phyloP scores from a whole-genome alignment of 1,140 invertebrate genomes.

The Battus philenor region DNA sequence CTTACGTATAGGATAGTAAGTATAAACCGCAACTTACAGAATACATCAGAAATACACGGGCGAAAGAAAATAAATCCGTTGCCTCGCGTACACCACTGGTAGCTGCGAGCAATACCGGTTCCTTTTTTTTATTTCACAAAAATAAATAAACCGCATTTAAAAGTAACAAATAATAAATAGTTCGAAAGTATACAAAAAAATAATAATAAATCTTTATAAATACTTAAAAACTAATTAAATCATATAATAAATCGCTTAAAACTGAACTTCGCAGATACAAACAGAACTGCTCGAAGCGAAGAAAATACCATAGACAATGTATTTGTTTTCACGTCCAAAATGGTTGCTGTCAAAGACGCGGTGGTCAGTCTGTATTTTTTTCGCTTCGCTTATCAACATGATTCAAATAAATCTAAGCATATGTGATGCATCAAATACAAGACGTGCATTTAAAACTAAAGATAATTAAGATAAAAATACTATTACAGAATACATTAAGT shows the following conservation, averaged over 20 bases:
- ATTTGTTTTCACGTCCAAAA: too few species aligned
- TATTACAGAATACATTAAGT: neutral
- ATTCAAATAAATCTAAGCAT: conserved; percentile 20
- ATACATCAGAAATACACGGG: conserved; percentile 37
- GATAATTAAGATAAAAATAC: conserved; percentile 12
- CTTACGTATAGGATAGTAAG: conserved; percentile 53
- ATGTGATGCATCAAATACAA: conserved; percentile 39
- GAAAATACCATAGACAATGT: neutral
- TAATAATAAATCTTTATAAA: conserved; percentile 65
- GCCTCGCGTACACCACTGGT: conserved; percentile 35
- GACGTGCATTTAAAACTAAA: conserved; percentile 31
- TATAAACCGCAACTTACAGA: conserved; percentile 68
- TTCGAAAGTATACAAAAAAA: conserved; percentile 62
- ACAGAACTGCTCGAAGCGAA: conserved; percentile 8
- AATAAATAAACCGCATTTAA: conserved; percentile 63
- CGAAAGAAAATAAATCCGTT: conserved; percentile 23
- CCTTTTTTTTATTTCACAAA: conserved; percentile 16
- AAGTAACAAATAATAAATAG: conserved; percentile 71
- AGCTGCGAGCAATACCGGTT: conserved; percentile 33
- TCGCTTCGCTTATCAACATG: conserved; percentile 12
- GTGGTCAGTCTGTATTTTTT: neutral
- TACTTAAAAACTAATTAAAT: conserved; percentile 64
- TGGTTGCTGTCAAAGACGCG: too few species aligned
- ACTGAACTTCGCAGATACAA: conserved; percentile 15
- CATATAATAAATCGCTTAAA: conserved; percentile 27